phyloP scores from a whole-genome alignment of 2,113 vertebrate species.

The Corapipo altera region DNA sequence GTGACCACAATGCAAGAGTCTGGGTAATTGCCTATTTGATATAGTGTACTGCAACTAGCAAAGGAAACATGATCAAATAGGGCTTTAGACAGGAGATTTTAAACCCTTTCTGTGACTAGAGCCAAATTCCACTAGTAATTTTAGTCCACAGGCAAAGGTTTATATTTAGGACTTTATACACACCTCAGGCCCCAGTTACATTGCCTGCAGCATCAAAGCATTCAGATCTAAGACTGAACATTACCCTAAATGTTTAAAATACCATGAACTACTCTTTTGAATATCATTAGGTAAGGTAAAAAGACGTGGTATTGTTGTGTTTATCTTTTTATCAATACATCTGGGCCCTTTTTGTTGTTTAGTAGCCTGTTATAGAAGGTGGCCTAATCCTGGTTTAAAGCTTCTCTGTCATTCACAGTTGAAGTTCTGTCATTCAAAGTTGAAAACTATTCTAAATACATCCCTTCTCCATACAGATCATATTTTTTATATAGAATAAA shows the following conservation, averaged over 20 bases:
- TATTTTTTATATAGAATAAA: conserved; percentile 86
- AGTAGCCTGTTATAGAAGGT: neutral
- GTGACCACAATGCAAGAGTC: neutral
- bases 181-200: neutral
- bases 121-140: conserved; percentile 61
- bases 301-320: neutral
- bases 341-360: neutral
- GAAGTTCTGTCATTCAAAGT: neutral
- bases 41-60: neutral
- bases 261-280: neutral
- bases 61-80: conserved; percentile 46
- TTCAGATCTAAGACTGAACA: neutral
- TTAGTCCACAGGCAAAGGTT: conserved; percentile 38
- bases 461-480: conserved; percentile 78
- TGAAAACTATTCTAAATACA: conserved; percentile 47
- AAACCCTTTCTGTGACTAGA: conserved; percentile 51
- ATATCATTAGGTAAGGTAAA: neutral
- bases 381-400: neutral
- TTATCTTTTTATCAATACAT: neutral
- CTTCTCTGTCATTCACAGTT: neutral
- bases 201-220: conserved; percentile 25
- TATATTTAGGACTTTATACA: conserved; percentile 55
- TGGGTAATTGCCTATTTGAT: neutral
- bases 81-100: conserved; percentile 44
- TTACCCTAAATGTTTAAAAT: neutral